Conservation (phyloP, 2,113 vertebrate genomes). For the Falco punctatus region DNA sequence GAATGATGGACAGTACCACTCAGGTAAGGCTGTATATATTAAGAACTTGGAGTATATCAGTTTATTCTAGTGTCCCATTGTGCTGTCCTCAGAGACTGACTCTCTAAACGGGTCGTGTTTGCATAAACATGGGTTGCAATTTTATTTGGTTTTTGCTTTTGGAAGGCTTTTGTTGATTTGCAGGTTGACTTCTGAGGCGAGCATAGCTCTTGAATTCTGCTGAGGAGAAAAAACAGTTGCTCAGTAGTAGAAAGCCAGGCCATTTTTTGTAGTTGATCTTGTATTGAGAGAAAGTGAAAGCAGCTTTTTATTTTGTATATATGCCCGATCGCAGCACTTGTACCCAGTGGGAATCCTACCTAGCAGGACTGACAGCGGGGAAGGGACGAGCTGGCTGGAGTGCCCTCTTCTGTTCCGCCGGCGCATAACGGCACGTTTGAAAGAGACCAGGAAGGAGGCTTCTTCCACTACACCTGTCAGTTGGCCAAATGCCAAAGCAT, state of each 20-base stretch:
- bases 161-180: not conserved
- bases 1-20: not conserved
- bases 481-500: not conserved
- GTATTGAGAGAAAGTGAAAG: not conserved
- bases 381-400: not conserved
- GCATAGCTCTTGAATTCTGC: not conserved
- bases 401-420: not conserved
- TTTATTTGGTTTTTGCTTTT: not conserved
- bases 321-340: fast-evolving
- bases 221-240: not conserved
- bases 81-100: not conserved
- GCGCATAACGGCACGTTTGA: not conserved
- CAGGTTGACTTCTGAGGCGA: not conserved
- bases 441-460: too few species aligned
- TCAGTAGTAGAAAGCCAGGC: not conserved
- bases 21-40: not conserved
- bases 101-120: not conserved
- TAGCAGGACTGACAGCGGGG: not conserved
- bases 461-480: not conserved
- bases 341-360: not conserved
- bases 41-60: not conserved
- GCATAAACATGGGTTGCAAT: not conserved
- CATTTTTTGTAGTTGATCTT: not conserved
- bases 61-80: not conserved
- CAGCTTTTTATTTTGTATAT: not conserved